Conservation (phyloP, 2,888 invertebrate species). For the Epinotia brunnichana region DNA sequence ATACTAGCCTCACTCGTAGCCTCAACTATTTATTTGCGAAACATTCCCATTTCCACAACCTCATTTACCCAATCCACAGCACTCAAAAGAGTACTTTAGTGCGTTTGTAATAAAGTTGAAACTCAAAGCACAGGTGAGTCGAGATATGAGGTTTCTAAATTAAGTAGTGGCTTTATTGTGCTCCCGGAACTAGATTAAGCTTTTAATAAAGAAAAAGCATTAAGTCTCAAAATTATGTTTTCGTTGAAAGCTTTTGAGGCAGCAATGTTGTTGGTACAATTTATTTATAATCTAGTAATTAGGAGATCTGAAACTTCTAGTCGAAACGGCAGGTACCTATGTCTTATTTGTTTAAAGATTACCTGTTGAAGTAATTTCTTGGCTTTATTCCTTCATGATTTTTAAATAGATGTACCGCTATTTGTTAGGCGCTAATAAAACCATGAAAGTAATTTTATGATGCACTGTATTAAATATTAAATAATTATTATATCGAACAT, state of each 20-base stretch:
- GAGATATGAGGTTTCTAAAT: not conserved
- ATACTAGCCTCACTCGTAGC: conserved; percentile 16
- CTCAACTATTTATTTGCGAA: conserved; percentile 25
- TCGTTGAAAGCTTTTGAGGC: not conserved
- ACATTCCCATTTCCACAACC: conserved; percentile 12
- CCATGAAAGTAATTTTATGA: too few species aligned
- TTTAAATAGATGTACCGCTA: too few species aligned
- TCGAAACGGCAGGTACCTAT: not conserved
- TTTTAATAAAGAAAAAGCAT: conserved; percentile 30
- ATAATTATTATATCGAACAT: too few species aligned
- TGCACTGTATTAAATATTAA: too few species aligned
- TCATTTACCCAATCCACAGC: not conserved
- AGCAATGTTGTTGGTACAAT: not conserved
- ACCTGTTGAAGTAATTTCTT: too few species aligned
- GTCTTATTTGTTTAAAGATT: too few species aligned
- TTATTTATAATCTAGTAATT: not conserved
- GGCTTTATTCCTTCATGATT: too few species aligned
- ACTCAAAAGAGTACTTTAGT: not conserved
- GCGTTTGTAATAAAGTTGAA: not conserved
- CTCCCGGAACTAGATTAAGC: conserved; percentile 25
- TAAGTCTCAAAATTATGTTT: conserved; percentile 5
- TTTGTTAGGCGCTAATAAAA: too few species aligned
- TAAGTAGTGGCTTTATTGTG: conserved; percentile 5
- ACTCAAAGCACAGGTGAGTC: not conserved
- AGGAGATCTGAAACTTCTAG: not conserved